Evolutionary conservation across 2,797 vertebrate species (phyloP), one percentile per base, ranked within the genome.

Genomic region (Pseudochirops cupreus): DNA sequence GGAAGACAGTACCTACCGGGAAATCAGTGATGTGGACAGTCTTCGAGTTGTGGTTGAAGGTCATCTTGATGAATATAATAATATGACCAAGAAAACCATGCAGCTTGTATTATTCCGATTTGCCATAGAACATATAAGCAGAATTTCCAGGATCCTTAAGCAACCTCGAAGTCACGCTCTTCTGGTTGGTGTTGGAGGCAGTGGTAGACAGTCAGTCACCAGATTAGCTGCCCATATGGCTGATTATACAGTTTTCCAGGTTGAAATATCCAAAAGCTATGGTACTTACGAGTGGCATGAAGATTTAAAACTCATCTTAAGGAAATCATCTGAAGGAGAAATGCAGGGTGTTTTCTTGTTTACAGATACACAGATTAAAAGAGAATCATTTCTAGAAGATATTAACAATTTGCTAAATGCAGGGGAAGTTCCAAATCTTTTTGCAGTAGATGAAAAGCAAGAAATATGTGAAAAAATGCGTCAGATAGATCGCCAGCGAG

Each of bases 361-460:
- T 92, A 99, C 99, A 0, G 99, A 99, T 95, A 99, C 99, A 6
- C 99, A 99, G 97, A 99, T 99, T 92, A 99, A 99, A 98, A 98
- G 97, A 96, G 99, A 99, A 95, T 99, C 99, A 0, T 99, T 99
- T 97, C 98, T 99, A 53, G 99, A 99, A 98, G 99, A 99, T 53
- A 98, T 99, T 82, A 99, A 99, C 96, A 99, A 99, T 96, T 98
- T 99, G 94, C 99, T 99, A 33, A 99, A 99, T 97, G 99, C 99
- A 0, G 99, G 99, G 3, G 99, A 99, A 98, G 99, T 99, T 90
- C 99, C 99, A 52, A 99, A 99, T 96, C 98, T 99, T 92, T 99
- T 99, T 97, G 98, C 99, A 0, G 92, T 99, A 9, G 99, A 99
- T 33, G 99, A 99, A 96, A 99, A 99, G 96, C 99, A 99, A 97